These are phyloP conservation scores for Polyploca ridens DNA, from an alignment of 2,888 invertebrate species.

Conservation along the genomic window DNA sequence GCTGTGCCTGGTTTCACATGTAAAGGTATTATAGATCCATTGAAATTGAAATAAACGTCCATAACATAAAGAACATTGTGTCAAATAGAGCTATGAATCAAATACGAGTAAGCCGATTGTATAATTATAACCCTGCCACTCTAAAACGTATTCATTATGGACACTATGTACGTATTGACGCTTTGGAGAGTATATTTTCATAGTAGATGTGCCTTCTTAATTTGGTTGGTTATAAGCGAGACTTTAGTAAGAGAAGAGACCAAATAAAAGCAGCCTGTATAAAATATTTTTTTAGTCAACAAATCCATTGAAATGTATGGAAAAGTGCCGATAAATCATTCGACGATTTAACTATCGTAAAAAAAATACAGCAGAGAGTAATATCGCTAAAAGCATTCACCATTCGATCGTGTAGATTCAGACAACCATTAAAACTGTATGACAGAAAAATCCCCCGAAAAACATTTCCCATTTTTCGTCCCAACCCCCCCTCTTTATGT, in stretches of 20 bases:
- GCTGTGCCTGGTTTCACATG: not conserved
- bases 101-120: no score
- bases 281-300: not conserved
- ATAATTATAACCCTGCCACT: no score
- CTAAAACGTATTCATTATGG: no score
- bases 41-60: no score
- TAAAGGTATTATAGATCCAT: no score
- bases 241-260: not conserved
- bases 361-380: constrained; percentile 18
- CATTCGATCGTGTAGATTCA: constrained; percentile 37
- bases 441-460: constrained; percentile 54
- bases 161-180: no score
- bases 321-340: not conserved
- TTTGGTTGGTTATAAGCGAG: not conserved
- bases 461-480: constrained; percentile 58
- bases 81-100: no score
- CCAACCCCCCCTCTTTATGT: constrained; percentile 17
- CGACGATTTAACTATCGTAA: not conserved
- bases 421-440: constrained; percentile 35
- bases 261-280: not conserved
- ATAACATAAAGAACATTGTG: no score
- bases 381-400: constrained; percentile 45
- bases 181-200: no score
- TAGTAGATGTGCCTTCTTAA: not conserved
- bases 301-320: not conserved